Conservation (phyloP, 2,113 vertebrate genomes). For the Meleagris gallopavo region DNA sequence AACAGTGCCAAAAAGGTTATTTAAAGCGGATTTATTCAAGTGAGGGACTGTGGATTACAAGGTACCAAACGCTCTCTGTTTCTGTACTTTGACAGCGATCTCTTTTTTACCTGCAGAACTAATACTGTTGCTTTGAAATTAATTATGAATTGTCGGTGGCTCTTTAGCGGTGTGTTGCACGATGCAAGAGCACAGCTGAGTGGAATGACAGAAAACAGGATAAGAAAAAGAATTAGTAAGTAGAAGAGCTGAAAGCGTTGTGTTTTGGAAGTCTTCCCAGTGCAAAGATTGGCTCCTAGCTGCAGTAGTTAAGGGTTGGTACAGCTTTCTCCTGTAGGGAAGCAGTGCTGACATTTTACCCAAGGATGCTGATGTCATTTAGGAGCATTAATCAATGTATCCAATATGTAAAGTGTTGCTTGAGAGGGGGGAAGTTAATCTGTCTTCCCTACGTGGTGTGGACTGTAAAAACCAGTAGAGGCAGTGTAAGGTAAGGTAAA, state of each 20-base stretch:
- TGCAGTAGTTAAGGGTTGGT: constrained; percentile 32
- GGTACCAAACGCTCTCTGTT: not conserved
- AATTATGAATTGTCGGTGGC: not conserved
- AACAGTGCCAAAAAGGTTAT: not conserved
- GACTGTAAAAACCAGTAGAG: not conserved
- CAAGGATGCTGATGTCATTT: not conserved
- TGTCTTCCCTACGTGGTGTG: not conserved
- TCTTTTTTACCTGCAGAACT: not conserved
- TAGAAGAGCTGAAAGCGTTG: not conserved
- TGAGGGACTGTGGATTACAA: not conserved
- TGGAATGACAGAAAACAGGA: not conserved
- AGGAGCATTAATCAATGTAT: constrained; percentile 11
- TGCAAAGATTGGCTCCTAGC: not conserved
- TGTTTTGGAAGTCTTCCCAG: not conserved
- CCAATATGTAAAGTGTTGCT: not conserved
- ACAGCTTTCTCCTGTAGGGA: not conserved
- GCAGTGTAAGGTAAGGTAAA: not conserved
- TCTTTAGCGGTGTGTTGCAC: not conserved
- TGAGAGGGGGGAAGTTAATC: not conserved
- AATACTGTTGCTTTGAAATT: not conserved
- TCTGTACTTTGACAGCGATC: not conserved
- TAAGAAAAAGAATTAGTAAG: not conserved
- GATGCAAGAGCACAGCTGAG: not conserved
- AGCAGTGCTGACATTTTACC: constrained; percentile 16
- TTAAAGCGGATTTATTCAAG: not conserved